Percentiles rank a stretch among this genome's conserved stretches.
Evolutionary conservation across 2,113 vertebrate genomes (phyloP).

Genomic region (Dicaeum eximium): DNA sequence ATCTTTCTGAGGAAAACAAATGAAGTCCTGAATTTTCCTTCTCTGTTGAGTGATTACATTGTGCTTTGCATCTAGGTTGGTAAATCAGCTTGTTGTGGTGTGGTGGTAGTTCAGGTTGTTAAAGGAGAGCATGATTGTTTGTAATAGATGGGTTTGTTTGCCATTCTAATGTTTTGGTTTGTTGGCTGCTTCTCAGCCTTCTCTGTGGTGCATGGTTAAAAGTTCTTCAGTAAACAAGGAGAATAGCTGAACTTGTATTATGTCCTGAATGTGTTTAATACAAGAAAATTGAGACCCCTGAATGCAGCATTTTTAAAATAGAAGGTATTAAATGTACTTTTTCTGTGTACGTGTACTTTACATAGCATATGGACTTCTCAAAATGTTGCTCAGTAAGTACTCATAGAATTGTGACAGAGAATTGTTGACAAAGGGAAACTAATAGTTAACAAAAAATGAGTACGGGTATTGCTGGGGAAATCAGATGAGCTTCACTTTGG

Average conservation of each 20-base stretch:
- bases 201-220: constrained; percentile 8
- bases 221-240: not conserved
- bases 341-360: not conserved
- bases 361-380: not conserved
- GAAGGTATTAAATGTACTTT: not conserved
- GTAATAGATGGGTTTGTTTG: constrained; percentile 10
- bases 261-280: not conserved
- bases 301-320: not conserved
- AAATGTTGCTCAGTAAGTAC: not conserved
- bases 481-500: not conserved
- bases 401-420: not conserved
- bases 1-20: not conserved
- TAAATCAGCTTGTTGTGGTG: constrained; percentile 19
- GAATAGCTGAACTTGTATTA: not conserved
- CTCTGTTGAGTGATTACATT: constrained; percentile 21
- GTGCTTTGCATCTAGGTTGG: not conserved
- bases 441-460: not conserved
- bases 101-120: constrained; percentile 8
- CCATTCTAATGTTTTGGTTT: not conserved
- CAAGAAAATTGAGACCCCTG: constrained; percentile 1
- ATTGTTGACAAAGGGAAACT: not conserved
- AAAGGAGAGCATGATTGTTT: constrained; percentile 1
- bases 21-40: not conserved
- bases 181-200: not conserved
- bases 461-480: not conserved